These are phyloP conservation scores for Hemiscyllium ocellatum DNA, from an alignment of 2,113 vertebrate species.

Conservation along the genomic window DNA sequence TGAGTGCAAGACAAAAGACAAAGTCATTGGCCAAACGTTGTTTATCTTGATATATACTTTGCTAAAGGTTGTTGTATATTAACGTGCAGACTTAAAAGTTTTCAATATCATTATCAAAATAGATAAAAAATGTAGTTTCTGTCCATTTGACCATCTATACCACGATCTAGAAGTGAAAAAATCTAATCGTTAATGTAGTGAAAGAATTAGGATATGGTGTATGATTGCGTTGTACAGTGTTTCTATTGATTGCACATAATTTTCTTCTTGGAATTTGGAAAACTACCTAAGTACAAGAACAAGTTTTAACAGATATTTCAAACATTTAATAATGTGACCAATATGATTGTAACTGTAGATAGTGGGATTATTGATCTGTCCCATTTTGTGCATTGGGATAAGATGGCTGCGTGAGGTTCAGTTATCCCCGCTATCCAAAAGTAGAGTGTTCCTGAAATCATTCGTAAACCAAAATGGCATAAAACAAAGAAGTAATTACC, in stretches of 20 bases:
- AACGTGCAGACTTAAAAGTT: not conserved
- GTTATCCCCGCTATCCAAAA: too few relatives aligned
- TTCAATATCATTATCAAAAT: not conserved
- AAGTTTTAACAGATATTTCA: not conserved
- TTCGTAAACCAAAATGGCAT: too few relatives aligned
- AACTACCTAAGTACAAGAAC: not conserved
- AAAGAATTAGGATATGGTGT: not conserved
- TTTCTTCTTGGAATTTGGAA: not conserved
- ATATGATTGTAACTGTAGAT: not conserved
- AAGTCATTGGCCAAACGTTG: too few relatives aligned
- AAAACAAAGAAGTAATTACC: too few relatives aligned
- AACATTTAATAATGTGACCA: not conserved
- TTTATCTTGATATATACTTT: not conserved
- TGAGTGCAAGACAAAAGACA: too few relatives aligned
- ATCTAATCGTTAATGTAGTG: not conserved
- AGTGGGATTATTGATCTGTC: not conserved
- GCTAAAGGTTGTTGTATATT: not conserved
- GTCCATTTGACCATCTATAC: not conserved
- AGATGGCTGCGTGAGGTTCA: not conserved
- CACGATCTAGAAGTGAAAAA: not conserved
- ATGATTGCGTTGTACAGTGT: not conserved
- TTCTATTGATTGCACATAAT: not conserved
- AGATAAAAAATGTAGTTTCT: not conserved
- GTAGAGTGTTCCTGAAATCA: too few relatives aligned
- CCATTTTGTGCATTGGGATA: not conserved